phyloP scores from a whole-genome alignment of 2,797 vertebrate species.

The Setipinna tenuifilis region DNA sequence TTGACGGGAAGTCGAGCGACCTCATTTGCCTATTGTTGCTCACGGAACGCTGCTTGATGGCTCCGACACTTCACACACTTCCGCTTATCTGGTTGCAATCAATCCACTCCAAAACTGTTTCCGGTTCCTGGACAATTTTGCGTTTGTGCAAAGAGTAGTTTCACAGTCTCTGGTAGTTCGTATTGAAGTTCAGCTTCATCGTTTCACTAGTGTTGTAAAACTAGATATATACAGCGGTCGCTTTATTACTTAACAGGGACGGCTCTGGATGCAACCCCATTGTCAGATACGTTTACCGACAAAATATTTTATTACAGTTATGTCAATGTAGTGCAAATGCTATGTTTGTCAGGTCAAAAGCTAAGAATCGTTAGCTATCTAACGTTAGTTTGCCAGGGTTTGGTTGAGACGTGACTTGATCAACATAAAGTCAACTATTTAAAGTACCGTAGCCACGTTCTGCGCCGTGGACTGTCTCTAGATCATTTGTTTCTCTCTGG shows the following conservation, averaged over 20 bases:
- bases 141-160: not conserved
- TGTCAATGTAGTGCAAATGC: not conserved
- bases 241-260: not conserved
- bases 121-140: slow-evolving; percentile 8
- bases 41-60: too few species aligned
- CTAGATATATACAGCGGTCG: not conserved
- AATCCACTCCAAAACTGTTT: not conserved
- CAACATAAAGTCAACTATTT: not conserved
- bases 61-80: not conserved
- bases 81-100: not conserved
- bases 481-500: not conserved
- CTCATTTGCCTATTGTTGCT: too few species aligned
- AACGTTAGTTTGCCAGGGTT: not conserved
- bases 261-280: not conserved
- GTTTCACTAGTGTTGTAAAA: not conserved
- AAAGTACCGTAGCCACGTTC: not conserved
- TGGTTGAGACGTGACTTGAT: slow-evolving; percentile 3
- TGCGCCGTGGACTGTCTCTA: not conserved
- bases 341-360: not conserved
- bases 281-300: not conserved
- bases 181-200: not conserved
- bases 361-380: not conserved
- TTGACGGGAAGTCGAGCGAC: too few species aligned
- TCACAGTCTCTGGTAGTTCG: too few species aligned
- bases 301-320: not conserved